Percentiles rank a stretch among this genome's conserved stretches.
These are phyloP conservation scores for Lepeophtheirus salmonis DNA, from an alignment of 1,140 invertebrate genomes.

Conservation along the genomic window DNA sequence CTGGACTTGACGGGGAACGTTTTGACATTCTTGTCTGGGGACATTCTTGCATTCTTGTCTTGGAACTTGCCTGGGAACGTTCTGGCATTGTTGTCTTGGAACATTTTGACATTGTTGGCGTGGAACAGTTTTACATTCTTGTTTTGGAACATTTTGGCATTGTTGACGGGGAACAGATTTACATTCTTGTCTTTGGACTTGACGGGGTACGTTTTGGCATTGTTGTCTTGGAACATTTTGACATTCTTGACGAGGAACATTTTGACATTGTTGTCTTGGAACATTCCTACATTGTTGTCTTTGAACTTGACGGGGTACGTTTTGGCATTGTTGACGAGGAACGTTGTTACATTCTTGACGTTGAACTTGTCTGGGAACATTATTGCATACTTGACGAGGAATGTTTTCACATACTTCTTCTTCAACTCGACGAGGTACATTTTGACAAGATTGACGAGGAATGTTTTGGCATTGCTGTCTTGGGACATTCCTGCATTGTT, in stretches of 20 bases:
- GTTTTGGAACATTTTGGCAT: constrained; percentile 14
- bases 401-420: constrained; percentile 11
- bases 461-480: too few species aligned
- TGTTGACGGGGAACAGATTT: constrained; percentile 12
- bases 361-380: constrained; percentile 7
- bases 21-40: constrained; percentile 13
- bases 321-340: constrained; percentile 14
- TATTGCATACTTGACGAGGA: constrained; percentile 9
- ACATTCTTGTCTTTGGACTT: too few species aligned
- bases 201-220: constrained; percentile 13
- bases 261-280: constrained; percentile 10
- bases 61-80: constrained; percentile 15
- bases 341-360: constrained; percentile 5
- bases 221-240: constrained; percentile 15
- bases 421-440: too few species aligned
- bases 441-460: too few species aligned
- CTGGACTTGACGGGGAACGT: constrained; percentile 16
- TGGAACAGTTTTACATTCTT: constrained; percentile 10
- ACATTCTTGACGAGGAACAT: constrained; percentile 10
- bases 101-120: constrained; percentile 13
- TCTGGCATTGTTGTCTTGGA: constrained; percentile 17
- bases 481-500: too few species aligned
- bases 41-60: constrained; percentile 14
- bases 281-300: constrained; percentile 8
- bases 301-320: constrained; percentile 9